Evolutionary conservation across 2,797 vertebrate genomes (phyloP), one percentile per base, ranked within the genome.

Genomic region (Lacerta bilineata): DNA sequence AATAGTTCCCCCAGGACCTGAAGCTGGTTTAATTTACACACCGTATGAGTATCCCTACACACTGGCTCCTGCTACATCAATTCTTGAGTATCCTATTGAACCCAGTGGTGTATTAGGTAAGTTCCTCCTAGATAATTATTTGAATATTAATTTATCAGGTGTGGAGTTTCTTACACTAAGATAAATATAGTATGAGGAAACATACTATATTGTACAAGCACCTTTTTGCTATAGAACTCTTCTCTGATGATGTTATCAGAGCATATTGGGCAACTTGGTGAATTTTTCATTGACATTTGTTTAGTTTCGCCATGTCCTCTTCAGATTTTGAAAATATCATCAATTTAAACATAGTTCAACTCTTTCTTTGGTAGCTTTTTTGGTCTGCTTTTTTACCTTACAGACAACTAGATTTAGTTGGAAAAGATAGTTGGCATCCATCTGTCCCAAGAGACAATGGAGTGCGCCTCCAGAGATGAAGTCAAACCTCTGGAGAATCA

Each of bases 51-150:
- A 99, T 94, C 98, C 98, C 90, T 99, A 99, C 97, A 98, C 99
- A 91, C 97, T 99, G 96, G 98, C 98, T 92, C 99, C 99, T 66
- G 98, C 98, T 91, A 98, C 98, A 79, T 99, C 99, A 95, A 99
- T 99, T 97, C 98, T 99, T 97, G 99, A 99, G 97, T 99, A 99
- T 93, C 99, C 99, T 81, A 99, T 99, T 95, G 99, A 99, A 95
- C 98, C 99, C 93, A 98, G 98, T 95, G 99, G 98, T 96, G 98
- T 99, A 95, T 98, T 99, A 99, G 99, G 99, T 99, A 98, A 97
- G 97, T 95, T 59, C 59, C 18, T 71, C n/a, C 87, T 61, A 25
- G 80, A 15, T 83, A 76, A 85, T 66, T 88, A 27, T 81, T 41
- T 77, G 41, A 46, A 64, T 83, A 9, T 75, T 86, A 87, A 41